Conservation (phyloP, 2,797 vertebrate genomes). For the Chanos chanos region DNA sequence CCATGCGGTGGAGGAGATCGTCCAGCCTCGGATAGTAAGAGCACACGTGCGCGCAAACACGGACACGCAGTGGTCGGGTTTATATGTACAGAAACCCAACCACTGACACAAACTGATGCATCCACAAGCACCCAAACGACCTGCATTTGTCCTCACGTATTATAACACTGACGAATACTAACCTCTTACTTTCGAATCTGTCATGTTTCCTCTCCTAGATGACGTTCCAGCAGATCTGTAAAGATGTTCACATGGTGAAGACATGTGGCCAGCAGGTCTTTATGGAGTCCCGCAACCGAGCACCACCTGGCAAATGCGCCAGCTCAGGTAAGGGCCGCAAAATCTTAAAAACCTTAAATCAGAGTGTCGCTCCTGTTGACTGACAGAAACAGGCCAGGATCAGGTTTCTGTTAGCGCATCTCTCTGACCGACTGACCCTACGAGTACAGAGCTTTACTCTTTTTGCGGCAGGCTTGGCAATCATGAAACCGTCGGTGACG, state of each 20-base stretch:
- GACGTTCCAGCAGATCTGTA: constrained; percentile 63
- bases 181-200: background rate
- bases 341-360: background rate
- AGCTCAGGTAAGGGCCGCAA: constrained; percentile 29
- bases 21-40: constrained; percentile 32
- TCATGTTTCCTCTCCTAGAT: constrained; percentile 43
- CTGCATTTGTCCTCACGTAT: no score
- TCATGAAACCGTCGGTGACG: background rate
- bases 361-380: no score
- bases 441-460: background rate
- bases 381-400: no score
- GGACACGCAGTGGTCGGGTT: background rate
- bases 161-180: no score
- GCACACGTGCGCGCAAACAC: background rate
- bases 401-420: no score
- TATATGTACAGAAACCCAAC: background rate
- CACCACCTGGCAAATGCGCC: constrained; percentile 31
- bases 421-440: no score
- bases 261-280: constrained; percentile 58
- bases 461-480: no score
- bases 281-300: constrained; percentile 60
- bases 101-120: background rate
- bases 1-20: constrained; percentile 19
- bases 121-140: no score
- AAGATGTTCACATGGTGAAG: constrained; percentile 59